A percentile compares a stretch with the other conserved stretches of the same genome.
phyloP scores from a whole-genome alignment of 2,797 vertebrate species.

The Nyctalus aviator region DNA sequence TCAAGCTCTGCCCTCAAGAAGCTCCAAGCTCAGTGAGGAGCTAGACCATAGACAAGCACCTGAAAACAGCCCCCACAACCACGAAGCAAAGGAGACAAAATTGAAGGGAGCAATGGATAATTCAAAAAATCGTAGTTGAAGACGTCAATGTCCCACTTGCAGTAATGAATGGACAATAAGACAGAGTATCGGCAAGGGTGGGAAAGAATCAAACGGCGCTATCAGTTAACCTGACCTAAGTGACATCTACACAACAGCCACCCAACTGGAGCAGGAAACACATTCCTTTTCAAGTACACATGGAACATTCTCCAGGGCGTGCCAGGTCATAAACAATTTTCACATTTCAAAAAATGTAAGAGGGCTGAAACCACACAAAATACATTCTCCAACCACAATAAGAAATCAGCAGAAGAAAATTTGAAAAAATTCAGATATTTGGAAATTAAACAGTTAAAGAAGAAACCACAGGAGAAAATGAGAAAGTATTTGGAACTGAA shows the following conservation, averaged over 20 bases:
- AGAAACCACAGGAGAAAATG: not conserved
- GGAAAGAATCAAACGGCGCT: not conserved
- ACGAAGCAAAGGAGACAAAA: not conserved
- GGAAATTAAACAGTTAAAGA: slow-evolving; percentile 10
- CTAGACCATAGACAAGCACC: not conserved
- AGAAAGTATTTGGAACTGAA: not conserved
- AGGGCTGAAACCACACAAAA: not conserved
- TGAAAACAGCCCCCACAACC: not conserved
- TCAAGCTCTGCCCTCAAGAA: not conserved
- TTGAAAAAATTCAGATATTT: not conserved
- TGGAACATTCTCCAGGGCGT: not conserved
- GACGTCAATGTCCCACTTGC: not conserved
- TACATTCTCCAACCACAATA: not conserved
- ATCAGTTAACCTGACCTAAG: not conserved
- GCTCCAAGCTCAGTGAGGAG: not conserved
- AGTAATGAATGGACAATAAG: not conserved
- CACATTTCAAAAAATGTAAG: not conserved
- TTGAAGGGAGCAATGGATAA: not conserved
- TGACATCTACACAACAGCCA: not conserved
- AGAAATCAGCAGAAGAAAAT: not conserved
- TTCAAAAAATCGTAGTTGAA: not conserved
- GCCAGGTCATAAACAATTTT: not conserved
- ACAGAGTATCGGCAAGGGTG: not conserved
- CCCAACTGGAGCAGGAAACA: not conserved
- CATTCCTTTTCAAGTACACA: not conserved